These are phyloP conservation scores for Columba janthina DNA, from an alignment of 2,113 vertebrate species.

Conservation along the genomic window DNA sequence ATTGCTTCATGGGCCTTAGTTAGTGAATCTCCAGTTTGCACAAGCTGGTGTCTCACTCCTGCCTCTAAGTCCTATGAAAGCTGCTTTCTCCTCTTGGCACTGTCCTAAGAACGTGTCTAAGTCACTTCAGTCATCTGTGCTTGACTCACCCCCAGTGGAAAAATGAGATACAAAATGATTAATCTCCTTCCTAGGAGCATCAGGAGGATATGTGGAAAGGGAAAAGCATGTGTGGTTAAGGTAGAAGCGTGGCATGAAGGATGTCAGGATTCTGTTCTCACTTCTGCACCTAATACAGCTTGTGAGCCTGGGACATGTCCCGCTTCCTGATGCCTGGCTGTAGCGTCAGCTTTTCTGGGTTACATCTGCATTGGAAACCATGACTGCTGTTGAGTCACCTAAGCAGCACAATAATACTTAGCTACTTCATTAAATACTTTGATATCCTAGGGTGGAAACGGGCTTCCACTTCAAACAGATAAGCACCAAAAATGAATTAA, in stretches of 20 bases:
- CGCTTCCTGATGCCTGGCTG: background rate
- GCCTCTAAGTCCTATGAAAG: background rate
- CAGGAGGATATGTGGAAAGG: constrained; percentile 5
- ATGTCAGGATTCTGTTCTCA: background rate
- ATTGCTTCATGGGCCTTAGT: background rate
- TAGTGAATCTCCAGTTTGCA: background rate
- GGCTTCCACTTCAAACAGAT: background rate
- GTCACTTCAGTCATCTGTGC: constrained; percentile 21
- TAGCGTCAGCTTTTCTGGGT: background rate
- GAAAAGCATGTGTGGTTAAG: background rate
- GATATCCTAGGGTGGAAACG: background rate
- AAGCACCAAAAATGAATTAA: background rate
- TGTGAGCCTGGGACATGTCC: background rate
- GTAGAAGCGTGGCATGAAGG: background rate
- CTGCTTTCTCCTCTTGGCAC: constrained; percentile 18
- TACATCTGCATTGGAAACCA: background rate
- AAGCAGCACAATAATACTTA: background rate
- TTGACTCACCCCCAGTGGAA: constrained; percentile 26
- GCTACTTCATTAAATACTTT: background rate
- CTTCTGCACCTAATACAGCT: background rate
- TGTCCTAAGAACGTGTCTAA: background rate
- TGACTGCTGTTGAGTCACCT: background rate
- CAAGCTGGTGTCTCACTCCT: background rate
- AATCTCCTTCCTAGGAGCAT: constrained; percentile 16
- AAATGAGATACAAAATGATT: constrained; percentile 10